phyloP scores from a whole-genome alignment of 1,140 invertebrate genomes.

The Drosophila athabasca region DNA sequence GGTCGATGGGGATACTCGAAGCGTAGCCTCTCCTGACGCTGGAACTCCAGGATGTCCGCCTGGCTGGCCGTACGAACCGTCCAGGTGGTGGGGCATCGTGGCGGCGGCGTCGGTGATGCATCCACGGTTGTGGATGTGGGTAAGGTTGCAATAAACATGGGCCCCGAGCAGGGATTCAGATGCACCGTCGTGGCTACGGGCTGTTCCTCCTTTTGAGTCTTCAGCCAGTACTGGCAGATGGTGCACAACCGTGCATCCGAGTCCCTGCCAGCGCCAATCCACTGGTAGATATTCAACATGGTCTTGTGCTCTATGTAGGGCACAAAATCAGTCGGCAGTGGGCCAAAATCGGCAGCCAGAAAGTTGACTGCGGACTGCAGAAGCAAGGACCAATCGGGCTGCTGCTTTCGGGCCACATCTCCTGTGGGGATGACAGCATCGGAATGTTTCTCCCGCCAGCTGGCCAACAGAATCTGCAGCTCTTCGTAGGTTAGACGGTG shows the following conservation, averaged over 20 bases:
- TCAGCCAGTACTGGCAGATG: conserved; percentile 91
- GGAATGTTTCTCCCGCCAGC: conserved; percentile 89
- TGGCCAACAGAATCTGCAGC: conserved; percentile 90
- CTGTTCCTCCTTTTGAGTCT: conserved; percentile 84
- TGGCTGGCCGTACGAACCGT: conserved; percentile 90
- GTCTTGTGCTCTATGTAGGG: conserved; percentile 96
- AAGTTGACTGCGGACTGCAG: conserved; percentile 93
- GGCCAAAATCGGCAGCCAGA: conserved; percentile 92
- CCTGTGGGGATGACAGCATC: conserved; percentile 86
- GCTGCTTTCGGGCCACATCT: conserved; percentile 88
- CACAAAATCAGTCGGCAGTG: conserved; percentile 94
- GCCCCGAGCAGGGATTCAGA: neutral
- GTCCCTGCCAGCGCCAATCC: conserved; percentile 97
- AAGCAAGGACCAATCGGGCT: conserved; percentile 89
- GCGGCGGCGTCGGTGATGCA: conserved; percentile 85
- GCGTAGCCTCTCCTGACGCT: conserved; percentile 87
- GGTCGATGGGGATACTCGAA: conserved; percentile 94
- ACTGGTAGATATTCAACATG: conserved; percentile 90
- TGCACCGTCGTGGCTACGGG: conserved; percentile 7
- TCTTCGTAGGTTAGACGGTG: conserved; percentile 90
- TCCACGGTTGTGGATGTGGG: neutral
- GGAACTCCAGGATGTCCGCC: conserved; percentile 91
- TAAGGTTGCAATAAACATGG: no score
- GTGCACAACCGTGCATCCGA: conserved; percentile 91
- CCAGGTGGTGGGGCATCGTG: conserved; percentile 90